Base-by-base conservation (phyloP, 1,140 invertebrate genomes). In the Achatina immaculata region DNA sequence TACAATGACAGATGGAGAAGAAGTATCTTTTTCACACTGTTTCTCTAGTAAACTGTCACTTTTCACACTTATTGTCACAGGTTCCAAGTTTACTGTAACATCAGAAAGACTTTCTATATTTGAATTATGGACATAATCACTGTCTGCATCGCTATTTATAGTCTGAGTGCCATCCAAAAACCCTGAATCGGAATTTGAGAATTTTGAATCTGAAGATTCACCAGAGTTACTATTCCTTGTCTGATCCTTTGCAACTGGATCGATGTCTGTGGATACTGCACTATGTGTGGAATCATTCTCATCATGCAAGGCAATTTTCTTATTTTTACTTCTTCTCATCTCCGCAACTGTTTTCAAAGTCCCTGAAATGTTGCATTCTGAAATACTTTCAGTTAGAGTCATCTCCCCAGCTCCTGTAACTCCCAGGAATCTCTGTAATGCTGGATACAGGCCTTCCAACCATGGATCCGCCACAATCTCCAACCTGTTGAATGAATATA, bases 391-490 rank as follows among this genome's bases (percentile, higher is more conserved):
- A 19, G 62, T 43, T 42, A 68, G 21, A 48, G 76, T 28, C 16
- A 3, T 65, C 9, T 48, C 34, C 1, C 1, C 48, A 21, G 28
- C 38, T 28, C 43, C 34, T 36, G 40, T 36, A 7, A 74, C 74
- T 28, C 51, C 72, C 34, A 83, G 71, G 62, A 81, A 81, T n/a
- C 73, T 81, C 80, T 81, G 85, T 7, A 93, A 66, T 38, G 90
- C 88, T 75, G 89, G 85, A 82, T 87, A 92, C 38, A 93, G 84
- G 40, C 88, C 90, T 48, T 93, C 90, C 45, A 93, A 91, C 93
- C 93, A 93, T 6, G 92, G 91, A 72, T 93, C 93, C 36, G 92
- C 92, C 51, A 90, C 91, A 51, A 89, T 83, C 81, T 93, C 93
- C 72, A 93, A 84, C 9, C 92, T 92, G 74, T 83, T 84, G 81